Evolutionary conservation across 2,113 vertebrate genomes (phyloP).

Genomic region (Zapus hudsonius): DNA sequence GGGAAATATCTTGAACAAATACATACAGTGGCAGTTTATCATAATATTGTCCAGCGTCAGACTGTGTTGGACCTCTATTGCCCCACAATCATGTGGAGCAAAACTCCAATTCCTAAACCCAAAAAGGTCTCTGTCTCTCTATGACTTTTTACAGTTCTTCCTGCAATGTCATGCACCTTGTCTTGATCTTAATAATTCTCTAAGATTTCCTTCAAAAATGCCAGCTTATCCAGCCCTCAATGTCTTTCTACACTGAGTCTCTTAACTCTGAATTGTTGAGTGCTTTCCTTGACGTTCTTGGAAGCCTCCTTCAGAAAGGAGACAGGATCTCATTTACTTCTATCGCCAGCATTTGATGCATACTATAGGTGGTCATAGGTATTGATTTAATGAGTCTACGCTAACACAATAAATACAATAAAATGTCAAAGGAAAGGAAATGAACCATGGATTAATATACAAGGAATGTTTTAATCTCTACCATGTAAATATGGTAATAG

Average conservation of each 20-base stretch:
- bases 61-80: too few relatives aligned
- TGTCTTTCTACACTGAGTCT: not conserved
- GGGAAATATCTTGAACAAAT: too few relatives aligned
- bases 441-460: not conserved
- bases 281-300: not conserved
- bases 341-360: not conserved
- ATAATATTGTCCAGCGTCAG: too few relatives aligned
- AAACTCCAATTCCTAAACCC: too few relatives aligned
- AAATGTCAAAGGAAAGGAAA: slow-evolving; percentile 6
- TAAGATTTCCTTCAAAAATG: too few relatives aligned
- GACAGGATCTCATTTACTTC: not conserved
- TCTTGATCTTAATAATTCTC: not conserved
- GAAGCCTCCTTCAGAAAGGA: not conserved
- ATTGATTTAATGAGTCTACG: not conserved
- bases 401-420: not conserved
- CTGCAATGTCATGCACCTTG: not conserved
- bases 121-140: too few relatives aligned
- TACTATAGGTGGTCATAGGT: not conserved
- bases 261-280: not conserved
- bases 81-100: too few relatives aligned
- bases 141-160: too few relatives aligned
- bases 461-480: not conserved
- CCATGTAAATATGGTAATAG: not conserved
- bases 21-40: too few relatives aligned
- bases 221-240: not conserved